These are phyloP conservation scores for Drosophila micromelanica DNA, from an alignment of 1,140 invertebrate species.

Conservation along the genomic window DNA sequence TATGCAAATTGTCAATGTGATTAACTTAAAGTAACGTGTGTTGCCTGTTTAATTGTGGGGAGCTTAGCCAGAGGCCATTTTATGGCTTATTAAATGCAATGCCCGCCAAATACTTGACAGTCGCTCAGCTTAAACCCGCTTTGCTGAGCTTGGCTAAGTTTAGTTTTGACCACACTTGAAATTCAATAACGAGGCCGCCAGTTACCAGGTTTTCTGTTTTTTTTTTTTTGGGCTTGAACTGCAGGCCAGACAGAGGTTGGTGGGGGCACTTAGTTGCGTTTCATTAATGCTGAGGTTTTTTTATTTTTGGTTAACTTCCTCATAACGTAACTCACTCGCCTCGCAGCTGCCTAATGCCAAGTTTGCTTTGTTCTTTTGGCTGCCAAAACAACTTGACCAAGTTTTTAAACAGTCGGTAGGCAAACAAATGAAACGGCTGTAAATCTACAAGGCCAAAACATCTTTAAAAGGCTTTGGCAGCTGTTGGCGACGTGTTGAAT, in stretches of 20 bases:
- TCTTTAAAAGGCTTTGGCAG: conserved; percentile 1
- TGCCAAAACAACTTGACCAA: conserved; percentile 32
- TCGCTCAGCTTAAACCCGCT: conserved; percentile 16
- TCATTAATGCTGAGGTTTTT: conserved; percentile 7
- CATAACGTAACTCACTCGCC: conserved; percentile 2
- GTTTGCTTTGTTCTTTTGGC: conserved; percentile 9
- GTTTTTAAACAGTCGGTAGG: conserved; percentile 11
- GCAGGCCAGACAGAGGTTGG: conserved; percentile 6
- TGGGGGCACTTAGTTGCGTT: neutral
- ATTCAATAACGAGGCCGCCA: conserved; percentile 78
- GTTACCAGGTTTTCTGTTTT: conserved; percentile 12
- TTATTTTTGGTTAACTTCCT: conserved; percentile 35
- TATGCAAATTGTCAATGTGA: conserved; percentile 17
- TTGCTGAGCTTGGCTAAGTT: conserved; percentile 13
- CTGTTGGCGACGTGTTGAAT: neutral
- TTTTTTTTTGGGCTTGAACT: conserved; percentile 27
- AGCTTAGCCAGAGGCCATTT: conserved; percentile 8
- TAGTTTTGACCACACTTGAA: conserved; percentile 52
- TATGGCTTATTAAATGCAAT: neutral
- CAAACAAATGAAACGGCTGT: conserved; percentile 3
- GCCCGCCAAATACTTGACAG: conserved; percentile 3
- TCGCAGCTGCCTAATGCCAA: conserved; percentile 1
- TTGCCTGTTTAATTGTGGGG: conserved; percentile 20
- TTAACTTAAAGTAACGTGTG: conserved; percentile 19
- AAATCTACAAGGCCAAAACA: neutral